These are phyloP conservation scores for Euspilapteryx auroguttella DNA, from an alignment of 2,888 invertebrate species.

Conservation along the genomic window DNA sequence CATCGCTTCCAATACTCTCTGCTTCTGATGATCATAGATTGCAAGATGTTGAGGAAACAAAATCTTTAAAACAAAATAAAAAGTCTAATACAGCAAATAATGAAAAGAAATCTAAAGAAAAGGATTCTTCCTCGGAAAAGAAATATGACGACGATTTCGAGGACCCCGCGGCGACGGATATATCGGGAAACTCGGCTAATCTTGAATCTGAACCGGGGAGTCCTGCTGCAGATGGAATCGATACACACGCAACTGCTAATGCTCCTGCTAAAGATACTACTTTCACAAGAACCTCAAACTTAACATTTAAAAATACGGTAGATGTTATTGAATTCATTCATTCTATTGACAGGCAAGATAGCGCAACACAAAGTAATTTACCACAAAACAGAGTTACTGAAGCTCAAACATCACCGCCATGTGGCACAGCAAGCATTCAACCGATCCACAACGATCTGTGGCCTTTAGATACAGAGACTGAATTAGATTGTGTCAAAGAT, in stretches of 20 bases:
- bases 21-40: slow-evolving; percentile 49
- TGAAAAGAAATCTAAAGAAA: slow-evolving; percentile 8
- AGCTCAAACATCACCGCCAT: slow-evolving; percentile 44
- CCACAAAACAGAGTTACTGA: too few species aligned
- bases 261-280: slow-evolving; percentile 16
- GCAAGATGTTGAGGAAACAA: slow-evolving; percentile 39
- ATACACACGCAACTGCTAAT: slow-evolving; percentile 9
- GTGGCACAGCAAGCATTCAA: slow-evolving; percentile 20
- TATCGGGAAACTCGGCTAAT: slow-evolving; percentile 20
- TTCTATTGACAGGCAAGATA: slow-evolving; percentile 37
- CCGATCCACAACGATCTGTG: slow-evolving; percentile 42
- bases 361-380: slow-evolving; percentile 37
- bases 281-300: slow-evolving; percentile 23
- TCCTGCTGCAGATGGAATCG: neutral
- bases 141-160: slow-evolving; percentile 53
- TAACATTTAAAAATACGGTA: slow-evolving; percentile 39
- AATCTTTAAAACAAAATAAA: slow-evolving; percentile 13
- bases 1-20: slow-evolving; percentile 22
- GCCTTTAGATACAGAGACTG: slow-evolving; percentile 20
- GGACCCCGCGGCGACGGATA: too few species aligned
- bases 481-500: slow-evolving; percentile 32
- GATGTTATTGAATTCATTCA: slow-evolving; percentile 48
- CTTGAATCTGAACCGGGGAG: too few species aligned
- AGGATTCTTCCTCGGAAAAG: slow-evolving; percentile 5
- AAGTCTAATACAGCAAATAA: slow-evolving; percentile 8